A percentile compares a stretch with the other conserved stretches of the same genome.
Evolutionary conservation across 2,113 vertebrate species (phyloP).

Genomic region (Raja brachyura): DNA sequence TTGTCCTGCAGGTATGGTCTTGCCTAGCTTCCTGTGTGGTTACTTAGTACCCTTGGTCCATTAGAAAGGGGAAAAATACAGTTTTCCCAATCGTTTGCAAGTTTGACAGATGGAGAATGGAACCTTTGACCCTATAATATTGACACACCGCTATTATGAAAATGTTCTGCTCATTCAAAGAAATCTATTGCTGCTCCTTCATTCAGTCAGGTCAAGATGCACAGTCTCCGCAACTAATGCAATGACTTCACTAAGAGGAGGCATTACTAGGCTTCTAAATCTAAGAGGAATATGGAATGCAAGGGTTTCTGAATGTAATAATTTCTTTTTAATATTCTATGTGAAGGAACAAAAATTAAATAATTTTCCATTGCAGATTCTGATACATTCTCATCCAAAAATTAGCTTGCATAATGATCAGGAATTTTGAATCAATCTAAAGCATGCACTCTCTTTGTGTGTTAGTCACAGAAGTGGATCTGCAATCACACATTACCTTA

Average conservation of each 20-base stretch:
- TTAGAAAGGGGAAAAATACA: neutral
- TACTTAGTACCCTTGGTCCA: constrained; percentile 10
- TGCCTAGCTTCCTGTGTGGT: neutral
- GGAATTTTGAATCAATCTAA: too few species aligned
- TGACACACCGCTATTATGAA: neutral
- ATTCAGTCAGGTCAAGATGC: neutral
- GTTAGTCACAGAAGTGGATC: too few species aligned
- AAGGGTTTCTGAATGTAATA: neutral
- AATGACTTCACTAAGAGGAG: neutral
- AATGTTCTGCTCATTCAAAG: neutral
- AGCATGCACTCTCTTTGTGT: too few species aligned
- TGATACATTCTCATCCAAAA: neutral
- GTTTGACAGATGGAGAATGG: neutral
- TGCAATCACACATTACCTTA: too few species aligned
- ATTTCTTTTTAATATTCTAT: neutral
- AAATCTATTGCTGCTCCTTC: neutral
- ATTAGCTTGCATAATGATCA: neutral
- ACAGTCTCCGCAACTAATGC: neutral
- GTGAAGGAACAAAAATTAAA: neutral
- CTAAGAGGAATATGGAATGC: neutral
- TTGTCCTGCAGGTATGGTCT: neutral
- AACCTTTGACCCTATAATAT: constrained; percentile 13
- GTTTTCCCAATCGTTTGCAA: neutral
- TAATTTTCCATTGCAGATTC: neutral
- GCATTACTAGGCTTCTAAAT: neutral